Evolutionary conservation across 2,888 invertebrate species (phyloP).

Genomic region (Dryomyza anilis): DNA sequence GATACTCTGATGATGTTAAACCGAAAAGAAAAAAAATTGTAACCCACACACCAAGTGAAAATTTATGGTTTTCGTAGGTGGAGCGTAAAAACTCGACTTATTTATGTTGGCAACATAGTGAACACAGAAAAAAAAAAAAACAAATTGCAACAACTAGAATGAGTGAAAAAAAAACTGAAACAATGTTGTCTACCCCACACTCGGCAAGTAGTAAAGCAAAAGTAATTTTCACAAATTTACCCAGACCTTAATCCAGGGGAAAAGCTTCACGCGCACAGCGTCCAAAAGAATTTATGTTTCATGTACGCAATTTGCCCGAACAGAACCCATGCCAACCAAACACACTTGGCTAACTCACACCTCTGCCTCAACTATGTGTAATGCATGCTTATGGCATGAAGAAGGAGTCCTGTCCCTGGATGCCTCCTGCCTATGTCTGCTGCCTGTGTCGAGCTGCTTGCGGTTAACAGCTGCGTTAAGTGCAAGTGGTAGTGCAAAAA

Average conservation of each 20-base stretch:
- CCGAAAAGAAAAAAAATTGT: too few relatives aligned
- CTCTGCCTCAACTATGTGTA: too few relatives aligned
- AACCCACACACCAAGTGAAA: constrained; percentile 20
- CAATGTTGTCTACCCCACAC: background rate
- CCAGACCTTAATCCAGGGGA: constrained; percentile 53
- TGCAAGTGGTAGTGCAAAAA: too few relatives aligned
- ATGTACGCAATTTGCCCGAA: constrained; percentile 42
- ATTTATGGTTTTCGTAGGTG: constrained; percentile 30
- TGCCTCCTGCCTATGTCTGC: background rate
- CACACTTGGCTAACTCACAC: too few relatives aligned
- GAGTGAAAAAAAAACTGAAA: background rate
- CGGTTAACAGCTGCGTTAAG: constrained; percentile 32
- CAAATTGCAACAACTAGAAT: background rate
- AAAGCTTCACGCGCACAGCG: constrained; percentile 36
- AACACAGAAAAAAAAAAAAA: background rate
- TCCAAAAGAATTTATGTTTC: constrained; percentile 55
- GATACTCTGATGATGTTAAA: background rate
- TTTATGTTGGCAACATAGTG: constrained; percentile 37
- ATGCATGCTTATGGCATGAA: too few relatives aligned
- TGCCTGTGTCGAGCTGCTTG: background rate
- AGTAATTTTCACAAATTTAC: constrained; percentile 60
- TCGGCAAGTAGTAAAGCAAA: constrained; percentile 49
- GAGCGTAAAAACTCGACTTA: constrained; percentile 38
- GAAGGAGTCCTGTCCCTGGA: background rate
- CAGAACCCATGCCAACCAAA: too few relatives aligned